Evolutionary conservation across 2,113 vertebrate genomes (phyloP), one percentile per base, ranked within the genome.

Genomic region (Trichechus manatus): DNA sequence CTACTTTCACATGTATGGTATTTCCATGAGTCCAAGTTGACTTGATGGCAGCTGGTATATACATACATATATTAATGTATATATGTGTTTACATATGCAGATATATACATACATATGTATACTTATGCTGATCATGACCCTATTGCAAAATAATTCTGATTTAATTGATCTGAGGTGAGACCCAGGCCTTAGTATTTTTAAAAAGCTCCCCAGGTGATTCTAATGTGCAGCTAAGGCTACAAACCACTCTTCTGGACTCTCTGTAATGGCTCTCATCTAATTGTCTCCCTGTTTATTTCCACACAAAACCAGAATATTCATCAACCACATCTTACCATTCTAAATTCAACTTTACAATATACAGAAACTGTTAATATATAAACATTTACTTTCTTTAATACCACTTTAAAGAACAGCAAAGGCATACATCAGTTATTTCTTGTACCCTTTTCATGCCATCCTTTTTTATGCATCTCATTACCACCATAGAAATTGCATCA

Each of bases 401-500:
- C n/a, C 64, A 63, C 20, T 70, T 94, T 92, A 85, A 94, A 92
- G 72, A 95, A 33, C 20, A 75, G 31, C 88, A 94, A 44, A 92
- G 83, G 20, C 87, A 31, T 31, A 27, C 90, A 23, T 81, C 77
- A 39, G 39, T 29, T 89, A 20, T 64, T 78, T 89, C 84, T 88
- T 95, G 64, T 2, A 9, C 5, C 75, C 22, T 83, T 77, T 79
- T 80, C 14, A 56, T 84, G 39, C 68, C 27, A 9, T 89, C n/a
- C 44, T 74, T 80, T 95, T 89, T 80, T 70, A 39, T 72, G 72
- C 5, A 66, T 96, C 79, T 92, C n/a, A 22, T 94, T 90, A 64
- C 70, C 50, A 42, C 90, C 84, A 61, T 72, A 90, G 64, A 82
- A 97, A 89, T 94, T 85, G 29, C 93, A 93, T 86, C 50, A 27